Conservation (phyloP, 2,113 vertebrate genomes). For the Merops nubicus region DNA sequence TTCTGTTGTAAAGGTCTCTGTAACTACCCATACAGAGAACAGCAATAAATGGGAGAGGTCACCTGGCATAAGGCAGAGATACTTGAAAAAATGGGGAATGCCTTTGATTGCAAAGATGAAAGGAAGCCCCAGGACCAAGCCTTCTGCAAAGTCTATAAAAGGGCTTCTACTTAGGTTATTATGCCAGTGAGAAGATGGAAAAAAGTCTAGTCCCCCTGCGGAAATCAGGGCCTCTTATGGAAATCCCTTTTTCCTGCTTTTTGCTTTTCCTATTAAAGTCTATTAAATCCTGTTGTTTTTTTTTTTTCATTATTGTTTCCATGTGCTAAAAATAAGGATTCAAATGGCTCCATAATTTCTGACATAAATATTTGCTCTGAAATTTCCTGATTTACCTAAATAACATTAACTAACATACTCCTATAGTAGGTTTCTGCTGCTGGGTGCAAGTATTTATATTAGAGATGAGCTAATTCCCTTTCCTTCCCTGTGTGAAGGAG, state of each 20-base stretch:
- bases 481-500: background rate
- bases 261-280: background rate
- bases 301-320: background rate
- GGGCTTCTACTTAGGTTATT: background rate
- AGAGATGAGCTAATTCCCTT: background rate
- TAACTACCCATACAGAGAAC: background rate
- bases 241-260: background rate
- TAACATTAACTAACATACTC: background rate
- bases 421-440: background rate
- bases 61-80: background rate
- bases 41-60: accelerated
- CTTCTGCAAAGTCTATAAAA: background rate
- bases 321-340: background rate
- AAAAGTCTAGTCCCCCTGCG: background rate
- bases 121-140: background rate
- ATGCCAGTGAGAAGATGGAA: background rate
- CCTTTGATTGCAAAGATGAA: background rate
- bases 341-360: conserved; percentile 27
- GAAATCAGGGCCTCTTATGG: background rate
- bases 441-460: background rate
- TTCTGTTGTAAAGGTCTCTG: background rate
- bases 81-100: background rate
- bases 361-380: conserved; percentile 30
- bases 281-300: background rate
- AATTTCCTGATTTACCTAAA: conserved; percentile 33